Evolutionary conservation across 2,797 vertebrate genomes (phyloP).

Genomic region (Heliangelus exortis): DNA sequence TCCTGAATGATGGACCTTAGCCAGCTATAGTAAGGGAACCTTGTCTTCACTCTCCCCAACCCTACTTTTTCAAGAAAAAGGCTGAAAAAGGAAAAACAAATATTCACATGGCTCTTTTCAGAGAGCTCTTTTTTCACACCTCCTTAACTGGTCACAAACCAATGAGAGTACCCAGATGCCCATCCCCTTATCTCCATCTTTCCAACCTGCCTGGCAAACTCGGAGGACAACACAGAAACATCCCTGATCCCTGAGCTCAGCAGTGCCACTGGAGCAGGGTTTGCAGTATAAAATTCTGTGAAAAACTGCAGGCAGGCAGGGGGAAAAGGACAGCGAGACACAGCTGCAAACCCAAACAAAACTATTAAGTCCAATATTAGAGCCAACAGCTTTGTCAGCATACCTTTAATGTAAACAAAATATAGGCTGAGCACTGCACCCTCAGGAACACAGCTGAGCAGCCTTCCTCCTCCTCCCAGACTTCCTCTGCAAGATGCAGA

Average conservation of each 20-base stretch:
- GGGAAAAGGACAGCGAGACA: background rate
- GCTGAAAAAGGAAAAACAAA: background rate
- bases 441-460: conserved; percentile 38
- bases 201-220: background rate
- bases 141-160: conserved; percentile 16
- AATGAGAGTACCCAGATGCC: background rate
- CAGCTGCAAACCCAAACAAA: conserved; percentile 56
- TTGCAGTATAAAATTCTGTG: background rate
- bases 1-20: accelerated
- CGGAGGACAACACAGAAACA: background rate
- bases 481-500: conserved; percentile 60
- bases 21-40: background rate
- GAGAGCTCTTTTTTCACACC: too few species aligned
- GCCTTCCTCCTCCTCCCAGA: conserved; percentile 47
- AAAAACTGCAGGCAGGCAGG: conserved; percentile 22
- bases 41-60: background rate
- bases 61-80: background rate
- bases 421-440: conserved; percentile 9
- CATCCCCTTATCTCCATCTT: background rate
- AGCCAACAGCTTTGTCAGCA: conserved; percentile 60
- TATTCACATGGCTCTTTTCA: background rate
- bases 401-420: conserved; percentile 63
- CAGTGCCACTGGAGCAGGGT: background rate
- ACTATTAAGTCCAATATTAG: conserved; percentile 38
- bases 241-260: background rate